Percentiles rank a stretch among this genome's conserved stretches.
These are phyloP conservation scores for Philereme transversata DNA, from an alignment of 2,888 invertebrate species.

Conservation along the genomic window DNA sequence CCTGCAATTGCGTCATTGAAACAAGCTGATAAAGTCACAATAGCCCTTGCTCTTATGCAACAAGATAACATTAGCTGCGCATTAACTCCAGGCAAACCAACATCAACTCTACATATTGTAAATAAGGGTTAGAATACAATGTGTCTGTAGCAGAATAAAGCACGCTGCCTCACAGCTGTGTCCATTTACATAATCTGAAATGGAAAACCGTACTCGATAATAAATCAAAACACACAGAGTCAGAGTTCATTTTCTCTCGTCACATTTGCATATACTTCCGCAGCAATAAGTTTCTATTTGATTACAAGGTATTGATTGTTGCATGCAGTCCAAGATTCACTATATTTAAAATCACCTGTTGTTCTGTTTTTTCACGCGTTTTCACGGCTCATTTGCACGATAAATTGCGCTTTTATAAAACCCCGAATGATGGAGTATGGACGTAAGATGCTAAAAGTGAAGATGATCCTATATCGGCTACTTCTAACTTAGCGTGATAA, in stretches of 20 bases:
- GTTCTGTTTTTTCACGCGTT: constrained; percentile 6
- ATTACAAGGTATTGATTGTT: constrained; percentile 22
- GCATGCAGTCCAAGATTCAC: constrained; percentile 35
- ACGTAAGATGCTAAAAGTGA: no score
- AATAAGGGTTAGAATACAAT: constrained; percentile 46
- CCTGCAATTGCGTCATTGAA: constrained; percentile 56
- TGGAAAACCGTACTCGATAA: constrained; percentile 43
- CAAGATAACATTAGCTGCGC: constrained; percentile 67
- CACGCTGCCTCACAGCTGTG: constrained; percentile 62
- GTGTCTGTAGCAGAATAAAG: constrained; percentile 31
- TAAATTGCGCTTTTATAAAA: no score
- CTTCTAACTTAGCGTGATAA: no score
- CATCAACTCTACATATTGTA: constrained; percentile 40
- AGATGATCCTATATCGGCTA: no score
- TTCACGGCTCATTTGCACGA: not conserved
- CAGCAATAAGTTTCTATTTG: constrained; percentile 45
- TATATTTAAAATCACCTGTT: constrained; percentile 27
- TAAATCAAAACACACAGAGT: constrained; percentile 42
- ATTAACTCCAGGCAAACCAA: constrained; percentile 47
- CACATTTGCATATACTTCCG: constrained; percentile 50
- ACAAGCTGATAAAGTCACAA: constrained; percentile 68
- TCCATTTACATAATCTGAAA: constrained; percentile 67
- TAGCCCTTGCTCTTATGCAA: constrained; percentile 74
- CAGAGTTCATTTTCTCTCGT: constrained; percentile 45
- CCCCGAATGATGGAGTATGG: no score